A percentile compares a stretch with the other conserved stretches of the same genome.
These are phyloP conservation scores for Charanyca ferruginea DNA, from an alignment of 2,888 invertebrate genomes.

Conservation along the genomic window DNA sequence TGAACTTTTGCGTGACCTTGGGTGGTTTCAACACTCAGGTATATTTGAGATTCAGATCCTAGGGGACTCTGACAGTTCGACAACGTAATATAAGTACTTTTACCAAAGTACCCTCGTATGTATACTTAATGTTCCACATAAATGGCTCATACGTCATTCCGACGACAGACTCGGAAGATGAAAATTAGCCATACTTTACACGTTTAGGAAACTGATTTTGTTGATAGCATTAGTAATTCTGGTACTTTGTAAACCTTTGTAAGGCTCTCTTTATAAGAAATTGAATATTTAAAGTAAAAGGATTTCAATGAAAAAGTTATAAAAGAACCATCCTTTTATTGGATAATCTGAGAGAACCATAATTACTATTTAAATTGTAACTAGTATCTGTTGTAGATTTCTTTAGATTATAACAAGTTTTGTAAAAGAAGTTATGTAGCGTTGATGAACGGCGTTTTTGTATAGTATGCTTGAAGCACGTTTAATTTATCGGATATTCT, in stretches of 20 bases:
- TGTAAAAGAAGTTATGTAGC: not conserved
- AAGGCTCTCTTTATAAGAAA: not conserved
- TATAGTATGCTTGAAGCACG: not conserved
- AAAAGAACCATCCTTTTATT: not conserved
- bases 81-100: not conserved
- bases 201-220: conserved; percentile 12
- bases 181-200: conserved; percentile 22
- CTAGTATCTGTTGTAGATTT: conserved; percentile 7
- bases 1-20: conserved; percentile 28
- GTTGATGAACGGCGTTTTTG: conserved; percentile 6
- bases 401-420: conserved; percentile 13
- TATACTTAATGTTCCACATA: conserved; percentile 20
- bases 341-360: no score
- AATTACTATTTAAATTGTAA: conserved; percentile 1
- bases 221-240: not conserved
- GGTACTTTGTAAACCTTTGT: not conserved
- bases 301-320: not conserved
- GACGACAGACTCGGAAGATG: conserved; percentile 14
- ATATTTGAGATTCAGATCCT: not conserved
- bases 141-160: conserved; percentile 29
- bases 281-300: not conserved
- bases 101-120: conserved; percentile 1
- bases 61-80: not conserved
- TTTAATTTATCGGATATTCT: conserved; percentile 1
- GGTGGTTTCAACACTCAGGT: not conserved